These are phyloP conservation scores for Caranx ignobilis DNA, from an alignment of 2,113 vertebrate species.

Conservation along the genomic window DNA sequence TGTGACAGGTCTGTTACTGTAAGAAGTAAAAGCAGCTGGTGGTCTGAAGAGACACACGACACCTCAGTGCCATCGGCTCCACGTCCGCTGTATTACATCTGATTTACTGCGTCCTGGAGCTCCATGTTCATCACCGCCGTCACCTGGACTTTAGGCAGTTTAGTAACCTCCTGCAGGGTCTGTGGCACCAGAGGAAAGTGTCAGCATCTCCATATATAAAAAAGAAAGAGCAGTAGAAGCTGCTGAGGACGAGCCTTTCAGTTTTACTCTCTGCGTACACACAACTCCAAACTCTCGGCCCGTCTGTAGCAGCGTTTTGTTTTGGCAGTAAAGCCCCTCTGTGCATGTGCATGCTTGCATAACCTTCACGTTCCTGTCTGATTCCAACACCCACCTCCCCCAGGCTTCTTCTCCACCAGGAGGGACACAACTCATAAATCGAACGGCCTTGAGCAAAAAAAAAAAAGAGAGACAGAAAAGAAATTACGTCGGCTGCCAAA, in stretches of 20 bases:
- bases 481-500: slow-evolving; percentile 35
- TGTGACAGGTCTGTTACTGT: no score
- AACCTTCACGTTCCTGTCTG: slow-evolving; percentile 2
- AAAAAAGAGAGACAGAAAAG: no score
- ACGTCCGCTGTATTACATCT: slow-evolving; percentile 3
- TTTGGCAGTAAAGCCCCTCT: neutral
- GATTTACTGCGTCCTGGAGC: slow-evolving; percentile 28
- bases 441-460: slow-evolving; percentile 45
- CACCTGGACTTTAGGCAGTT: slow-evolving; percentile 19
- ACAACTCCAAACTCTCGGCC: no score
- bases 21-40: no score
- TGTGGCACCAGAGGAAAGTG: neutral
- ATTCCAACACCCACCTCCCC: slow-evolving; percentile 7
- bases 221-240: neutral
- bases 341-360: slow-evolving; percentile 1
- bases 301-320: neutral
- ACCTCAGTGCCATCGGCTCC: neutral
- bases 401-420: neutral
- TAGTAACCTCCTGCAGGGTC: neutral
- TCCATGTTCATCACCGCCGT: slow-evolving; percentile 1
- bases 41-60: no score
- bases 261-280: no score
- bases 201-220: neutral
- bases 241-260: neutral
- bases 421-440: slow-evolving; percentile 28